Evolutionary conservation across 2,888 invertebrate genomes (phyloP), one percentile per base, ranked within the genome.

Genomic region (Rhingia campestris): DNA sequence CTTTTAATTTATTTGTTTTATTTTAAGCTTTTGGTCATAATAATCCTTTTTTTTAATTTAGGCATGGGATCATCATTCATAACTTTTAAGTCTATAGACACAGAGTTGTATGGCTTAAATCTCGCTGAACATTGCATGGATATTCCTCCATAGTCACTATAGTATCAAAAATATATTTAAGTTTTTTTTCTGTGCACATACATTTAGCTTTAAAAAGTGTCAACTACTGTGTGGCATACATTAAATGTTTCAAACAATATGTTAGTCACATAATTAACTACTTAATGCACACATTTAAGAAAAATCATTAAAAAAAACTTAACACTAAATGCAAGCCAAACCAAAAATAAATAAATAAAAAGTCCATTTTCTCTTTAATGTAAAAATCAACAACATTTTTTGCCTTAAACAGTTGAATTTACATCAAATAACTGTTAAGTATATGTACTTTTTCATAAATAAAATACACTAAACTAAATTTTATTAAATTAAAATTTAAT

Each of bases 321-420:
- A 37, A 22, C 30, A 54, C 32, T 54, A 41, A 53, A 6, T 49
- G 6, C 30, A 69, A 51, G n/a, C 14, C 7, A 39, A 30, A 30
- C 6, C 32, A 6, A 12, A 51, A 56, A 39, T 1, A 33, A 45
- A 10, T 47, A 1, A 35, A 59, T 6, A 58, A 37, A 30, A 67
- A 61, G 67, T 76, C 67, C 67, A 76, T 76, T 61, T 69, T 53
- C 61, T 58, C 49, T 49, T 61, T 41, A 51, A 70, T 10, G 39
- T 41, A 51, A 66, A 73, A 51, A 41, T 41, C 7, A 49, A 67
- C 14, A 67, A 53, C 6, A 66, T 51, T 59, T 45, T 76, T 76
- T 67, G 75, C 75, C 75, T 76, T 76, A 76, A 67, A 76, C 59
- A 53, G 51, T 61, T 67, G 53, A 76, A 59, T 76, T 69, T 67